Base-by-base conservation (phyloP, 2,797 vertebrate genomes). In the Cyclura pinguis region DNA sequence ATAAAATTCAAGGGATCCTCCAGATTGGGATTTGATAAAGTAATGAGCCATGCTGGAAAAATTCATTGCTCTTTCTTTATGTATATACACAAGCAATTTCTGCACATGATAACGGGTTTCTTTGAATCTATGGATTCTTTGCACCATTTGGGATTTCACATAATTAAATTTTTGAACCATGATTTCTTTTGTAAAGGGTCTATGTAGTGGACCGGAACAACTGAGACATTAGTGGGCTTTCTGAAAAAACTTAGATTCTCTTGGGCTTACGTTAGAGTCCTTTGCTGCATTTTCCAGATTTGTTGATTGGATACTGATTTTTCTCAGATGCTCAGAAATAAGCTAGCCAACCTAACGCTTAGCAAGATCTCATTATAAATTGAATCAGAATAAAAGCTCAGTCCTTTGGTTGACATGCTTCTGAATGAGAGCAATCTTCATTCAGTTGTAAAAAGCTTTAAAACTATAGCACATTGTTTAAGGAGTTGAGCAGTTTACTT, bases 241-340 rank as follows among this genome's bases (percentile, higher is more conserved):
- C 18, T 84, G 7, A 18, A 52, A 59, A n/a, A 22, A 20, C 3
- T 29, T 32, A 27, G 29, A 4, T 13, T 32, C 38, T n/a, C 77
- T 86, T 72, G 81, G 38, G 8, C 76, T 80, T 90, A 64, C 69
- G 0, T 10, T 55, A 10, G 50, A 64, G 6, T 74, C 35, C 50
- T 72, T 47, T n/a, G 47, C 35, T 24, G 18, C 55, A 22, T 73
- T 50, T 77, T n/a, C 72, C 77, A 86, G 52, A 59, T 86, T 62
- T 86, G 35, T 81, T 73, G 50, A 52, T 13, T 27, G 52, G 22
- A 38, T 24, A 50, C 32, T 76, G 78, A 64, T 78, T 38, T 86
- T 81, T 81, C 84, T 74, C 67, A 62, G 84, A 74, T 86, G 50
- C 55, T 32, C 80, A 64, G 24, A 62, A 67, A 35, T 76, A 76